These are phyloP conservation scores for Pangasius krempfi DNA, from an alignment of 2,797 vertebrate genomes.

Conservation along the genomic window DNA sequence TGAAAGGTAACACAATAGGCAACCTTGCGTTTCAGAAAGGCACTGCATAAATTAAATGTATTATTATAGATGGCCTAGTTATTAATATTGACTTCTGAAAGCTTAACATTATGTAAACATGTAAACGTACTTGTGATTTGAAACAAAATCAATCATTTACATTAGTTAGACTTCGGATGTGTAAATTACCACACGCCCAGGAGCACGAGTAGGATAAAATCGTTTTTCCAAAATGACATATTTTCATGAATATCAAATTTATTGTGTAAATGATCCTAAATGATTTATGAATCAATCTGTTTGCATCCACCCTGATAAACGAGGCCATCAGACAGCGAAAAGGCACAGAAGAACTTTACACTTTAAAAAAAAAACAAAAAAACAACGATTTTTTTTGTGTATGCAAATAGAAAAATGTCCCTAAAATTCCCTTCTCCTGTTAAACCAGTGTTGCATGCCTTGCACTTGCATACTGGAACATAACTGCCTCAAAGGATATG, in stretches of 20 bases:
- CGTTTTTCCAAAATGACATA: background rate
- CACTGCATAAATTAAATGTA: no score
- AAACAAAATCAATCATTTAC: no score
- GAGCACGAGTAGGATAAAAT: background rate
- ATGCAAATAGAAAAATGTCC: background rate
- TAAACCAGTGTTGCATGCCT: background rate
- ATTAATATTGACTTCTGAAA: no score
- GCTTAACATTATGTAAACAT: no score
- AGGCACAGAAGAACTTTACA: background rate
- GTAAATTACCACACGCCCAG: background rate
- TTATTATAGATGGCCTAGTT: no score
- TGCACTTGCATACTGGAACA: background rate
- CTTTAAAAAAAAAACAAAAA: no score
- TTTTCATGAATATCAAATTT: background rate
- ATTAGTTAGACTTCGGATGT: background rate
- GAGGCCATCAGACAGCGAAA: background rate
- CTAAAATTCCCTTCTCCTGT: background rate
- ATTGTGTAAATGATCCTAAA: no score
- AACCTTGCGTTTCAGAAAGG: no score
- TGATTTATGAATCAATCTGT: background rate
- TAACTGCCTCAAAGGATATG: background rate
- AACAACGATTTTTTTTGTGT: background rate
- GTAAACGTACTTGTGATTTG: no score
- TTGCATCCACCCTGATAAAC: background rate
- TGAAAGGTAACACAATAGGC: no score